Percentiles rank a stretch among this genome's conserved stretches.
Conservation (phyloP, 2,113 vertebrate genomes). For the Eclectus roratus region DNA sequence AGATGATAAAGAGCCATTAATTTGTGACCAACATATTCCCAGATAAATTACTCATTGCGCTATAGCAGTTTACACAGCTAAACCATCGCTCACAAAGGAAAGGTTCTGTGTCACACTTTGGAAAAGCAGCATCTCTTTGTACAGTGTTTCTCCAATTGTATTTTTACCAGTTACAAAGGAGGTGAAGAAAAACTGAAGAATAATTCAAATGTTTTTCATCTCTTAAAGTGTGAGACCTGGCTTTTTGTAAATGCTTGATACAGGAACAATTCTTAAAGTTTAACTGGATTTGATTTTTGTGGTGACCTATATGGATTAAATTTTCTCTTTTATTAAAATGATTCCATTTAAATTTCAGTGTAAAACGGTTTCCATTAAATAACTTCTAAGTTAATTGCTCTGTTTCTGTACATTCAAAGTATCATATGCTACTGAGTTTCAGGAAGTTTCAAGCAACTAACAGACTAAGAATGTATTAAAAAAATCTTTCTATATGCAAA, state of each 20-base stretch:
- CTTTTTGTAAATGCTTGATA: background rate
- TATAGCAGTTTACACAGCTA: background rate
- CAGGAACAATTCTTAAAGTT: background rate
- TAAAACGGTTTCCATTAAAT: background rate
- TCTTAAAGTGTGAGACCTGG: background rate
- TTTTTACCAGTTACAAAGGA: background rate
- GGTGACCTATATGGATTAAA: background rate
- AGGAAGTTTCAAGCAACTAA: background rate
- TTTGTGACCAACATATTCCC: background rate
- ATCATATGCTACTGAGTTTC: background rate
- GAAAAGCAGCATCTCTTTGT: slow-evolving; percentile 21
- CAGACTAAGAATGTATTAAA: background rate
- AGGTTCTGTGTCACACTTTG: background rate
- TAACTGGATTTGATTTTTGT: background rate
- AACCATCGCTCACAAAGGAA: background rate
- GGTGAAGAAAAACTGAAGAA: background rate
- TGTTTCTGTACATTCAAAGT: background rate
- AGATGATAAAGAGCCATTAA: background rate
- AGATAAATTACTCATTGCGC: background rate
- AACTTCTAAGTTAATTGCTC: background rate
- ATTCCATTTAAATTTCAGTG: background rate
- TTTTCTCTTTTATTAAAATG: background rate
- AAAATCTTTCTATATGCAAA: background rate
- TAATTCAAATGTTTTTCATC: background rate
- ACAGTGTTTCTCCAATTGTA: slow-evolving; percentile 5